A percentile compares a stretch with the other conserved stretches of the same genome.
phyloP scores from a whole-genome alignment of 2,888 invertebrate species.

The Yponomeuta malinellus region DNA sequence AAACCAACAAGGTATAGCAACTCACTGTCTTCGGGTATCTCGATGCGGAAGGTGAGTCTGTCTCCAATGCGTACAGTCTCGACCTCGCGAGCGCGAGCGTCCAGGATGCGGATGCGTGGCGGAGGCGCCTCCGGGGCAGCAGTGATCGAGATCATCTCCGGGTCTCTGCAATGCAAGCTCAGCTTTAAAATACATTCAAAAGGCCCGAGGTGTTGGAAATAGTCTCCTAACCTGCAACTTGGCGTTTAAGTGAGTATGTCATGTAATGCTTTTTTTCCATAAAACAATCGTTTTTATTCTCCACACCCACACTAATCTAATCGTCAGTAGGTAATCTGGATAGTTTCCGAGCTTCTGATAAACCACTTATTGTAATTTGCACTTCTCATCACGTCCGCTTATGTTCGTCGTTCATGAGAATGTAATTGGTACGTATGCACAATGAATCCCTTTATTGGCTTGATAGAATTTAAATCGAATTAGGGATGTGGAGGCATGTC shows the following conservation, averaged over 20 bases:
- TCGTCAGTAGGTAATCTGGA: slow-evolving; percentile 30
- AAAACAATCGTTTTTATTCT: slow-evolving; percentile 21
- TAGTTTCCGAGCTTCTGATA: slow-evolving; percentile 31
- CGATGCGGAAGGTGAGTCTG: slow-evolving; percentile 95
- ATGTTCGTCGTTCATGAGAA: slow-evolving; percentile 34
- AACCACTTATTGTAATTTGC: slow-evolving; percentile 34
- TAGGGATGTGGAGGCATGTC: slow-evolving; percentile 34
- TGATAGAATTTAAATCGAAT: slow-evolving; percentile 43
- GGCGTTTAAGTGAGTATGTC: neutral
- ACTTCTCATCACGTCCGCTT: slow-evolving; percentile 40
- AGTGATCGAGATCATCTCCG: slow-evolving; percentile 96
- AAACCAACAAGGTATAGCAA: neutral
- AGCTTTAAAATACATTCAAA: slow-evolving; percentile 12
- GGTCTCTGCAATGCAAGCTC: slow-evolving; percentile 78
- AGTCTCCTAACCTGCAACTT: neutral
- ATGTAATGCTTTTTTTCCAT: slow-evolving; percentile 20
- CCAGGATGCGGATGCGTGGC: slow-evolving; percentile 93
- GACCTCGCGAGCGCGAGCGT: slow-evolving; percentile 89
- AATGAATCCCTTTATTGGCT: slow-evolving; percentile 43
- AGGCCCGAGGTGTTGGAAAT: slow-evolving; percentile 18
- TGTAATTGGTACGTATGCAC: slow-evolving; percentile 50
- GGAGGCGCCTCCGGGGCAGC: slow-evolving; percentile 96
- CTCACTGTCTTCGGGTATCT: slow-evolving; percentile 97
- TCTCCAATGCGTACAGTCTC: slow-evolving; percentile 96
- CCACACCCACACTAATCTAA: slow-evolving; percentile 24